phyloP scores from a whole-genome alignment of 2,888 invertebrate species.

The Diadegma fenestrale region DNA sequence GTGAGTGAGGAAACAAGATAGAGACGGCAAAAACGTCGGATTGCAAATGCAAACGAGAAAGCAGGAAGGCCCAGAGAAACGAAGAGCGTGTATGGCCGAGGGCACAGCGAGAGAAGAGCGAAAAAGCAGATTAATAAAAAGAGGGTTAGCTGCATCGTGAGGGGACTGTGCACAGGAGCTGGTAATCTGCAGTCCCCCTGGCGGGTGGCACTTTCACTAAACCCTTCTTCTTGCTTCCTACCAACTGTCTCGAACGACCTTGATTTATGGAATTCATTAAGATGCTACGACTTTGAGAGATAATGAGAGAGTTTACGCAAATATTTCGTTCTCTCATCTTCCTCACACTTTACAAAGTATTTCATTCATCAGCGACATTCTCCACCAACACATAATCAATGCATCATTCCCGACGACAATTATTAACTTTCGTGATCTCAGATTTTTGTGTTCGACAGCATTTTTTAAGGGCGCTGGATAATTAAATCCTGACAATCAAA shows the following conservation, averaged over 20 bases:
- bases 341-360: not conserved
- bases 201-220: conserved; percentile 23
- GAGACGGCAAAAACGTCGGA: conserved; percentile 29
- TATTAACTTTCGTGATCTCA: not conserved
- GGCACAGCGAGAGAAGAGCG: not conserved
- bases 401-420: not conserved
- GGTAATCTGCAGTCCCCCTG: conserved; percentile 51
- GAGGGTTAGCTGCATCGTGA: conserved; percentile 17
- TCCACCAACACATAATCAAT: not conserved
- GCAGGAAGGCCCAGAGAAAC: not conserved
- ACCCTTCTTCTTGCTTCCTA: conserved; percentile 18
- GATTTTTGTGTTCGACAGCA: not conserved
- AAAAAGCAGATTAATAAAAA: conserved; percentile 20
- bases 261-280: conserved; percentile 70
- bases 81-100: not conserved
- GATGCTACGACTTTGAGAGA: conserved; percentile 51
- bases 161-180: conserved; percentile 26
- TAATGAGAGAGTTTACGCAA: conserved; percentile 41
- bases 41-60: conserved; percentile 21
- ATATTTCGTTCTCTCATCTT: conserved; percentile 12
- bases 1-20: conserved; percentile 34
- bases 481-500: not conserved
- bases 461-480: not conserved
- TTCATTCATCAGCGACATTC: not conserved
- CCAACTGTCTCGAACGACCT: conserved; percentile 24